Percentiles rank a stretch among this genome's conserved stretches.
Evolutionary conservation across 2,113 vertebrate species (phyloP).

Genomic region (Tetrax tetrax): DNA sequence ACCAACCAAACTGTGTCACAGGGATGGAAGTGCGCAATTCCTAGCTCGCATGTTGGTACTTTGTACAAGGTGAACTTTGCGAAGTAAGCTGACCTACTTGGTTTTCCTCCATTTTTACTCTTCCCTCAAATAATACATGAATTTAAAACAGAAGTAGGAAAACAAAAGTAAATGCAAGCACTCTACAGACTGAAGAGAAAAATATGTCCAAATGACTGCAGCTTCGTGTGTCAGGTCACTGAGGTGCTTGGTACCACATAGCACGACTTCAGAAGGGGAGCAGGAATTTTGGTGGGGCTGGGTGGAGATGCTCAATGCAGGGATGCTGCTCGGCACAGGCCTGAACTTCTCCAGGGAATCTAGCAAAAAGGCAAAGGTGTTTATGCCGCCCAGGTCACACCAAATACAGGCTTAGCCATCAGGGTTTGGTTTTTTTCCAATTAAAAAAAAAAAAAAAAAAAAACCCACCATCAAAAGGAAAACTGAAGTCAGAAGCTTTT

Average conservation of each 20-base stretch:
- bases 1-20: not conserved
- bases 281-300: not conserved
- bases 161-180: not conserved
- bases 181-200: not conserved
- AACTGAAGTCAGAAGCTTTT: not conserved
- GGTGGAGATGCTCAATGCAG: too few species aligned
- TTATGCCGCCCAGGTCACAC: not conserved
- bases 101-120: not conserved
- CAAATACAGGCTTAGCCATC: not conserved
- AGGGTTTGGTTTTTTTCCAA: not conserved
- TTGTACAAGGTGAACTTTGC: not conserved
- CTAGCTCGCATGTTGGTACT: not conserved
- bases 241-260: fast-evolving
- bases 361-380: not conserved
- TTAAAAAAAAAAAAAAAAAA: not conserved
- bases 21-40: not conserved
- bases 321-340: not conserved
- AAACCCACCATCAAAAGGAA: not conserved
- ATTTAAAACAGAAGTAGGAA: not conserved
- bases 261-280: not conserved
- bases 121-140: not conserved
- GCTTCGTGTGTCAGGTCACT: not conserved
- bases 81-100: not conserved
- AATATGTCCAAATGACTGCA: not conserved
- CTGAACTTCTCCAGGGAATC: not conserved